Base-by-base conservation (phyloP, 2,888 invertebrate species). In the Chesias legatella region DNA sequence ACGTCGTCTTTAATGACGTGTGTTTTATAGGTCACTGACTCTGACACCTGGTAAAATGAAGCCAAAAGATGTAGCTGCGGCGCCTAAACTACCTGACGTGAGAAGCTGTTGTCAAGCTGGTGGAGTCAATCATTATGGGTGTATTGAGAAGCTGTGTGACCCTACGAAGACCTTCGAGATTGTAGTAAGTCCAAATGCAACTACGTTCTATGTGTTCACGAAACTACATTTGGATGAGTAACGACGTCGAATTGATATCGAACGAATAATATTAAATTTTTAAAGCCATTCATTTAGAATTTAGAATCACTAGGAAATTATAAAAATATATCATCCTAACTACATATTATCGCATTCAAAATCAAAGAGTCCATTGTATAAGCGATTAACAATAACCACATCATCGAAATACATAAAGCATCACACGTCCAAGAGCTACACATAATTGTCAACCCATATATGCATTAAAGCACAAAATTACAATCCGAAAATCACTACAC, bases 71-170 rank as follows among this genome's bases (percentile, higher is more conserved):
- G 84, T 90, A 1, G 90, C 90, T 1, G 88, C 90, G 8, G 90
- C 93, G 1, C 95, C 95, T 0, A 85, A 90, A 34, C 74, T 95
- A 10, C 95, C 95, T 0, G 93, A 95, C 63, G 92, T 95, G 0
- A 84, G 89, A n/a, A 81, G 88, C 0, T 95, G 95, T 68, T 95
- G 95, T 63, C 85, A 90, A 7, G 77, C 90, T 1, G 92, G 91
- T 27, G 94, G 94, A 0, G 92, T 95, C 66, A 91, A 90, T 27
- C 94, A 94, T 70, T 90, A 90, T 51, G 91, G 91, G 33, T 95
- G 95, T 65, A 79, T 95, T 10, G 92, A 93, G 61, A 94, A 93
- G 64, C 90, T 96, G 55, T 96, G 95, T 64, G 94, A 95, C 71
- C 95, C 95, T 0, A 90, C 90, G 33, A 90, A 89, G 62, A 86